These are phyloP conservation scores for Lucinisca nassula DNA, from an alignment of 2,888 invertebrate genomes.

Conservation along the genomic window DNA sequence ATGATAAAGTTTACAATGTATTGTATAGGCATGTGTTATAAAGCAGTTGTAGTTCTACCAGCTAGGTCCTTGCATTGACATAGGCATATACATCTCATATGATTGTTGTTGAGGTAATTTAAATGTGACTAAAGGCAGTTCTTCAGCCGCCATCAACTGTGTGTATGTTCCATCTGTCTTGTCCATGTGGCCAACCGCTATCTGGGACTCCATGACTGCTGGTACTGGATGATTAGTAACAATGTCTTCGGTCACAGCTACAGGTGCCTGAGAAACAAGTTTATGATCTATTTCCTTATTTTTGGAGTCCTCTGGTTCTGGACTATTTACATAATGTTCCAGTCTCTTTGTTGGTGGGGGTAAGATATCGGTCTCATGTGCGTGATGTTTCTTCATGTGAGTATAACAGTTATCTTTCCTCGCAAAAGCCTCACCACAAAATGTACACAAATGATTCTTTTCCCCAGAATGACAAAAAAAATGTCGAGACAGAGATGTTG, in stretches of 20 bases:
- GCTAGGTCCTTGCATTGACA: slow-evolving; percentile 2
- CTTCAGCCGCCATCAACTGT: not conserved
- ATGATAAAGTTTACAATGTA: too few species aligned
- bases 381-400: not conserved
- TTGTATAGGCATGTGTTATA: too few species aligned
- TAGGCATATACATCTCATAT: slow-evolving; percentile 5
- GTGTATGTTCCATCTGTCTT: not conserved
- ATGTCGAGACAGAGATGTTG: not conserved
- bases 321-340: not conserved
- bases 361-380: not conserved
- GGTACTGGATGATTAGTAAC: not conserved
- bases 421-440: slow-evolving; percentile 8
- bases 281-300: not conserved
- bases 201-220: not conserved
- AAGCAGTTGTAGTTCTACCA: too few species aligned
- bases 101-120: not conserved
- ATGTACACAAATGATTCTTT: not conserved
- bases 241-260: not conserved
- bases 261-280: not conserved
- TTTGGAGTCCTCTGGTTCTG: not conserved
- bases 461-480: not conserved
- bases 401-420: slow-evolving; percentile 6
- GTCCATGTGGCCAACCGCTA: not conserved
- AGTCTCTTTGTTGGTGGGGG: not conserved
- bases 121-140: not conserved